These are phyloP conservation scores for Antheraea assamensis DNA, from an alignment of 2,888 invertebrate species.

Conservation along the genomic window DNA sequence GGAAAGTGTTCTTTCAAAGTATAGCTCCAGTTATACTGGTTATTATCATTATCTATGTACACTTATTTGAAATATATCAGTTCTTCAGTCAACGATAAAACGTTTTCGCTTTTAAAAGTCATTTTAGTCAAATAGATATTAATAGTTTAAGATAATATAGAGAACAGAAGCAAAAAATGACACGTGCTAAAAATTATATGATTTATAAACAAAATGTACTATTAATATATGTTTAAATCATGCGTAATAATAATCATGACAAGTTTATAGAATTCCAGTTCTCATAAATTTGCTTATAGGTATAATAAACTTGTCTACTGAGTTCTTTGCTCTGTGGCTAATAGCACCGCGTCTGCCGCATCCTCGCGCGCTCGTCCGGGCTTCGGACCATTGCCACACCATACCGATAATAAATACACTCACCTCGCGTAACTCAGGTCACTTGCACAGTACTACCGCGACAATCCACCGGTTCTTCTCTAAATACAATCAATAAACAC, in stretches of 20 bases:
- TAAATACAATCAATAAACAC: constrained; percentile 77
- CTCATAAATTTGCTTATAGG: neutral
- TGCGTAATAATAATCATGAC: neutral
- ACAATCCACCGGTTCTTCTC: constrained; percentile 74
- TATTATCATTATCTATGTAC: neutral
- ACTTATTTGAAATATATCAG: neutral
- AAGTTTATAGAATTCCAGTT: neutral
- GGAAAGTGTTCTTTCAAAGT: neutral
- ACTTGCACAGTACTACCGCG: constrained; percentile 48
- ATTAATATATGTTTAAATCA: neutral
- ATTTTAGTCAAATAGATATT: too few relatives aligned
- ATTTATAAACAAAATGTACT: neutral
- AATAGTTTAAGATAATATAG: neutral
- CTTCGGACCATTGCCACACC: constrained; percentile 32
- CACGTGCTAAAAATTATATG: neutral
- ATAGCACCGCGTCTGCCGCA: constrained; percentile 29
- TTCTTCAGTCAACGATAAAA: neutral
- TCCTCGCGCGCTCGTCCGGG: constrained; percentile 20
- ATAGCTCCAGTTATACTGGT: neutral
- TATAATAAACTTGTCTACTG: constrained; percentile 5
- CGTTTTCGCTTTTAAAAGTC: neutral
- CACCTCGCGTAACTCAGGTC: constrained; percentile 59
- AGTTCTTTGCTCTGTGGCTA: constrained; percentile 9
- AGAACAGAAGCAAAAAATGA: neutral
- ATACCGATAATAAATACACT: constrained; percentile 41